Evolutionary conservation across 2,797 vertebrate genomes (phyloP), one percentile per base, ranked within the genome.

Genomic region (Neoniphon sammara): DNA sequence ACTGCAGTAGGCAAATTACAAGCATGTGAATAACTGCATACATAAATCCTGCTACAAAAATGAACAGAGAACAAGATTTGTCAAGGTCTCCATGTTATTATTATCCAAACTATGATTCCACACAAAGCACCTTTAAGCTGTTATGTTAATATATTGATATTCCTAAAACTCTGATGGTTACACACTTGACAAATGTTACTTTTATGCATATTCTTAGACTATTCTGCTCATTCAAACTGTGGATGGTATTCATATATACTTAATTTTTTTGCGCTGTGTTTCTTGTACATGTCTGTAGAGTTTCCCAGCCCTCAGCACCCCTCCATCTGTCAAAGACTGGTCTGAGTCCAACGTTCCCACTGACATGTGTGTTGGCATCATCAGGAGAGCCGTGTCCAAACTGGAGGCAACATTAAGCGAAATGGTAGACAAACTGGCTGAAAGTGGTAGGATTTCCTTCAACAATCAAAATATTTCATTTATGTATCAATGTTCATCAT

Each of bases 301-400:
- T 72, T 95, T 94, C 54, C 92, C 93, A 0, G 83, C 91, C 3
- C 87, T 95, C 1, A 91, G 85, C 82, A 72, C 62, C 1, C 73
- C 88, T 27, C 94, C 94, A 0, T 63, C 83, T 44, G 91, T 93
- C 47, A 94, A 90, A 75, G 88, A 94, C 89, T 95, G 94, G 94
- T 93, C 93, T 59, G 90, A 85, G 11, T 92, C 86, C 72, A 88
- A 79, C 2, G 91, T 95, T 50, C 89, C 93, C 75, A 91, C 91
- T 9, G 94, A 94, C 66, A 85, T 86, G 0, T 90, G 92, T 54
- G 70, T 95, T 0, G 94, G 94, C 0, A 85, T 91, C 86, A 93
- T 93, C 78, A 85, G 94, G 74, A 92, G 90, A 80, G 91, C 92
- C 0, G 86, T 95, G 73, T 79, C 87, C 47, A 89, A 87, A 75